These are phyloP conservation scores for Andrena bucephala DNA, from an alignment of 2,888 invertebrate species.

Conservation along the genomic window DNA sequence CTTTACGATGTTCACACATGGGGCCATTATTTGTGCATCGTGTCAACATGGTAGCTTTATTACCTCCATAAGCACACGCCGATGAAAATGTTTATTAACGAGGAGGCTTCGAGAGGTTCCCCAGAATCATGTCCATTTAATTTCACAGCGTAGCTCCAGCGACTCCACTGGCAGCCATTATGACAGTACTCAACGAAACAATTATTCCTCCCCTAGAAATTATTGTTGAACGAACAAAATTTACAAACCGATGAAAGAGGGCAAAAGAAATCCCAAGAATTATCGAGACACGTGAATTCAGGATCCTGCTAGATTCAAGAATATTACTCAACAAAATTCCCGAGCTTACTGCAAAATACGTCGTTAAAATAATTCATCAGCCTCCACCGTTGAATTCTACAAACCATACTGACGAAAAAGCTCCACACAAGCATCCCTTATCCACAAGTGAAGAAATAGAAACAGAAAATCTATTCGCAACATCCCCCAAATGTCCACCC, in stretches of 20 bases:
- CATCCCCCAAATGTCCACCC: not conserved
- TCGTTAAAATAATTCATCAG: not conserved
- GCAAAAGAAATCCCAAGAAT: too few relatives aligned
- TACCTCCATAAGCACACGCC: not conserved
- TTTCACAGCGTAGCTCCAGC: not conserved
- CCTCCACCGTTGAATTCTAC: not conserved
- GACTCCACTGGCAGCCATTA: not conserved
- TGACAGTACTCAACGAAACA: not conserved
- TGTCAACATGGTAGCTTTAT: constrained; percentile 8
- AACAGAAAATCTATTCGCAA: not conserved
- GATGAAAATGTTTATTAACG: not conserved
- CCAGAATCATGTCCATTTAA: not conserved
- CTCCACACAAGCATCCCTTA: not conserved
- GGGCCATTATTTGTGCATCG: constrained; percentile 62
- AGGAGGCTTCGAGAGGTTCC: not conserved
- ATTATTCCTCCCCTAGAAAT: not conserved
- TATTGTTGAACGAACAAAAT: too few relatives aligned
- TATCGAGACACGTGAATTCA: too few relatives aligned
- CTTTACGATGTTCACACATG: constrained; percentile 14
- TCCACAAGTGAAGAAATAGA: not conserved
- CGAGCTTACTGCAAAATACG: not conserved
- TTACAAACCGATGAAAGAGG: too few relatives aligned
- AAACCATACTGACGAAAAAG: not conserved
- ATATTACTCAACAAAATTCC: not conserved
- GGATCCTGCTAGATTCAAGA: not conserved